A percentile compares a stretch with the other conserved stretches of the same genome.
phyloP scores from a whole-genome alignment of 2,888 invertebrate genomes.

The Eremobia ochroleuca region DNA sequence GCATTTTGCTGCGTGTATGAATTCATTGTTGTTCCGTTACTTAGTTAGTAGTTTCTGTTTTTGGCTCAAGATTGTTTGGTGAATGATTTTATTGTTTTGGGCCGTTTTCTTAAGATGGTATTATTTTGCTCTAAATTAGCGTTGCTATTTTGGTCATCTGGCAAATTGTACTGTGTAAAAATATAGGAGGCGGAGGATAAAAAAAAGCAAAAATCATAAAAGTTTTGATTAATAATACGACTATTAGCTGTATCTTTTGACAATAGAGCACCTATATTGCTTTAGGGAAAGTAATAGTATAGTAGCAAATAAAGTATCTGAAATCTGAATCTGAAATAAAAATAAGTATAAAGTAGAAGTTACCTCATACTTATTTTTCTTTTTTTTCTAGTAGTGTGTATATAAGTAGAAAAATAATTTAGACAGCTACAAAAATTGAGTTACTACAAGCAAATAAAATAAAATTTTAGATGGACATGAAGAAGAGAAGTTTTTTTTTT shows the following conservation, averaged over 20 bases:
- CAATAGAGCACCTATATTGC: not conserved
- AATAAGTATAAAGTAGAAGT: too few relatives aligned
- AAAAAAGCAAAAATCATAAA: too few relatives aligned
- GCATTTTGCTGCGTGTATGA: conserved; percentile 67
- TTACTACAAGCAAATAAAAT: not conserved
- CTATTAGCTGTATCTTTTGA: not conserved
- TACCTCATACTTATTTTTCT: too few relatives aligned
- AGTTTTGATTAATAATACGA: not conserved
- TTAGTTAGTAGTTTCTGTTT: conserved; percentile 58
- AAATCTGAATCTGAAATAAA: too few relatives aligned
- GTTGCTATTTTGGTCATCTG: not conserved
- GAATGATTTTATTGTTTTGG: conserved; percentile 25
- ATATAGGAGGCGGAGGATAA: not conserved
- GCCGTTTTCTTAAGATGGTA: not conserved
- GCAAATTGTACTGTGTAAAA: not conserved
- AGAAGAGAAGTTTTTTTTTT: too few relatives aligned
- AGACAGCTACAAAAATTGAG: not conserved
- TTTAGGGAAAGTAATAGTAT: not conserved
- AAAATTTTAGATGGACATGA: not conserved
- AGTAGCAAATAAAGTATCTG: too few relatives aligned
- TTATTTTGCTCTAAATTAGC: not conserved
- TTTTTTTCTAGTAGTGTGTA: too few relatives aligned
- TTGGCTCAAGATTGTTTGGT: conserved; percentile 18
- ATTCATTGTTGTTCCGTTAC: conserved; percentile 63
- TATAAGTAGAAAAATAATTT: not conserved